Conservation (phyloP, 2,888 invertebrate species). For the Falcaria lacertinaria region DNA sequence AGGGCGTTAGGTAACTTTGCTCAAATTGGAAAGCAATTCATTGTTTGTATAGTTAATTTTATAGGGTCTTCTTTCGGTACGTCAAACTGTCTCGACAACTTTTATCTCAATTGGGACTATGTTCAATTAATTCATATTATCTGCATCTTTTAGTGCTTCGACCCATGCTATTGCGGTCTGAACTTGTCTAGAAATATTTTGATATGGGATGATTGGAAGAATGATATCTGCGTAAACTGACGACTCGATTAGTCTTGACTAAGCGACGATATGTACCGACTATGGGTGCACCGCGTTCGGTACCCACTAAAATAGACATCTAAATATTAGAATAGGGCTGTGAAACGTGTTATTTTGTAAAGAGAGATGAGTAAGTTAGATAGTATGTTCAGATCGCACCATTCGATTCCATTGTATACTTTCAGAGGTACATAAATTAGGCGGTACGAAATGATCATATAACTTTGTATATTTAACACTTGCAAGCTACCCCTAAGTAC, state of each 20-base stretch:
- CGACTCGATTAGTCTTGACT: too few species aligned
- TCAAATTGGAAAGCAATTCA: slow-evolving; percentile 65
- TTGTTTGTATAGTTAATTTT: slow-evolving; percentile 11
- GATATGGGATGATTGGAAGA: too few species aligned
- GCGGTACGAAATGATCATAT: too few species aligned
- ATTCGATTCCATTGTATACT: too few species aligned
- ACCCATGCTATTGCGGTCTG: slow-evolving; percentile 3
- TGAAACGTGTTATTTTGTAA: neutral
- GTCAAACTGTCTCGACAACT: neutral
- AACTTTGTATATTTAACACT: slow-evolving; percentile 31
- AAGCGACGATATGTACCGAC: too few species aligned
- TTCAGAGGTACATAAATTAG: too few species aligned
- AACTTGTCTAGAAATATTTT: neutral
- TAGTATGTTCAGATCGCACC: slow-evolving; percentile 6
- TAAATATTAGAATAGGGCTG: too few species aligned
- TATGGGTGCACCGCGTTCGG: too few species aligned
- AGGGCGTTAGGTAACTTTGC: slow-evolving; percentile 39
- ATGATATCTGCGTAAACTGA: too few species aligned
- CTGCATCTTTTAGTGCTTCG: neutral
- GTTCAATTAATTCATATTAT: neutral
- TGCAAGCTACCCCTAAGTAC: slow-evolving; percentile 64
- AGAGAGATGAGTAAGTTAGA: too few species aligned
- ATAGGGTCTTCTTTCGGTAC: neutral
- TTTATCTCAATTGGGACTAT: neutral
- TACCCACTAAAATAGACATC: too few species aligned